These are phyloP conservation scores for Leptinotarsa texana DNA, from an alignment of 1,140 invertebrate genomes.

Conservation along the genomic window DNA sequence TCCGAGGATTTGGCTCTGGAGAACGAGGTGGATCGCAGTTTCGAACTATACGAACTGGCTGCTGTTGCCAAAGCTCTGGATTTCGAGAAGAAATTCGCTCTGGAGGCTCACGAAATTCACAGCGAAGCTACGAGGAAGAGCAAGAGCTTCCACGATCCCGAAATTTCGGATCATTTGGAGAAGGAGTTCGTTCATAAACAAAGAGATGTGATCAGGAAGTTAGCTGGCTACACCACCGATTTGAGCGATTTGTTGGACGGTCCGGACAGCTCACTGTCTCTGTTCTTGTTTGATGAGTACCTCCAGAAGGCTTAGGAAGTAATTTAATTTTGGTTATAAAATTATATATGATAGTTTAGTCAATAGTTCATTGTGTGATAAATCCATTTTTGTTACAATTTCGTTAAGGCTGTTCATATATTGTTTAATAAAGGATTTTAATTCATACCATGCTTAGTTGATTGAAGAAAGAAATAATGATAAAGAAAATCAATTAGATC, in stretches of 20 bases:
- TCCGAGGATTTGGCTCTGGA: conserved; percentile 37
- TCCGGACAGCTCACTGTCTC: conserved; percentile 64
- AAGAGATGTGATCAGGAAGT: conserved; percentile 65
- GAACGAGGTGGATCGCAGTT: conserved; percentile 46
- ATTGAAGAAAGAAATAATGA: neutral
- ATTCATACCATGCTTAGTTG: neutral
- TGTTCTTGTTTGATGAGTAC: conserved; percentile 80
- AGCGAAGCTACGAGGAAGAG: conserved; percentile 56
- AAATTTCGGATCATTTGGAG: conserved; percentile 73
- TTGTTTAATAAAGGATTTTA: conserved; percentile 6
- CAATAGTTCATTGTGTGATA: conserved; percentile 1
- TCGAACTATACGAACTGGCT: conserved; percentile 65
- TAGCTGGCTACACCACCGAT: conserved; percentile 74
- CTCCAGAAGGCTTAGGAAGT: conserved; percentile 61
- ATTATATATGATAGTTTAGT: neutral
- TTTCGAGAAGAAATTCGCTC: conserved; percentile 71
- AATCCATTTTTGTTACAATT: neutral
- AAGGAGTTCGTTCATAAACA: conserved; percentile 75
- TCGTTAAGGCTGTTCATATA: neutral
- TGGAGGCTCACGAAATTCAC: conserved; percentile 71
- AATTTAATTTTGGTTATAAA: neutral
- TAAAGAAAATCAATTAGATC: no score
- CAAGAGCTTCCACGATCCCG: conserved; percentile 64
- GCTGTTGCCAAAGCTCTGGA: conserved; percentile 76
- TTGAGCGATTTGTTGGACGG: conserved; percentile 66